These are phyloP conservation scores for Anoura caudifer DNA, from an alignment of 2,113 vertebrate genomes.

Conservation along the genomic window DNA sequence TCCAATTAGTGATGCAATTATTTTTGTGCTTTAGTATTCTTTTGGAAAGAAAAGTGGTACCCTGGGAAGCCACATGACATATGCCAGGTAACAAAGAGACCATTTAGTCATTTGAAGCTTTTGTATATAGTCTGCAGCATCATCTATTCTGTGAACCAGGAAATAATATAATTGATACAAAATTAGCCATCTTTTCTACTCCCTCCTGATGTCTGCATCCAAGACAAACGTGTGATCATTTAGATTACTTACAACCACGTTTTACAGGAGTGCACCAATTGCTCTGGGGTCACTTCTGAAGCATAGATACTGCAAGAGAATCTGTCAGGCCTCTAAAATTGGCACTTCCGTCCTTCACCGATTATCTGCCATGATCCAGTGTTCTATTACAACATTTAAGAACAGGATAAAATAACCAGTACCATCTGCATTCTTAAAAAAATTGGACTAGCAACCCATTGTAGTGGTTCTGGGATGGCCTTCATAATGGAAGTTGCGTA, in stretches of 20 bases:
- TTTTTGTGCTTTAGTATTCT: not conserved
- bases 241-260: not conserved
- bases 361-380: not conserved
- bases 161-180: slow-evolving; percentile 13
- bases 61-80: not conserved
- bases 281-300: not conserved
- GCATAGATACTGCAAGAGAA: not conserved
- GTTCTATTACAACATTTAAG: not conserved
- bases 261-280: not conserved
- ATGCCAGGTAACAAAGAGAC: slow-evolving; percentile 21
- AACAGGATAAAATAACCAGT: not conserved
- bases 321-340: not conserved
- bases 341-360: not conserved
- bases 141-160: slow-evolving; percentile 34
- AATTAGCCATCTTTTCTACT: not conserved
- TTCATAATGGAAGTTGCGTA: not conserved
- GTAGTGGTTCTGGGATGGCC: not conserved
- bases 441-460: not conserved
- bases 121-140: slow-evolving; percentile 36
- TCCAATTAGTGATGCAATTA: not conserved
- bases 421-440: not conserved
- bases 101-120: slow-evolving; percentile 27
- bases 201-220: not conserved
- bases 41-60: not conserved
- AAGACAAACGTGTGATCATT: not conserved